Percentiles rank a stretch among this genome's conserved stretches.
Conservation (phyloP, 1,140 invertebrate genomes). For the Drosophila mauritiana region DNA sequence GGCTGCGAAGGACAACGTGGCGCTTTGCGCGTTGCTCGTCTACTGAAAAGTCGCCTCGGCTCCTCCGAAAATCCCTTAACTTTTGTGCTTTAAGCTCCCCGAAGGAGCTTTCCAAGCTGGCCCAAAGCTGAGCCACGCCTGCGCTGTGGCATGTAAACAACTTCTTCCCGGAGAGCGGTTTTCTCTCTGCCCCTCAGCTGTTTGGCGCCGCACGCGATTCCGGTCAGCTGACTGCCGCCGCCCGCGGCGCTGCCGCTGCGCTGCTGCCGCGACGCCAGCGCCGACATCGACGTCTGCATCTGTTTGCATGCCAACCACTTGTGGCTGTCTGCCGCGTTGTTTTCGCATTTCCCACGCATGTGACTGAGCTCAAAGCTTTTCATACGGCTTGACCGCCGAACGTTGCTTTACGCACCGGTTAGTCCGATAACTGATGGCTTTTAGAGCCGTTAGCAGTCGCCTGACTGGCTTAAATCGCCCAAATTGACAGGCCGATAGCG, state of each 20-base stretch:
- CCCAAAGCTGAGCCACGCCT: slow-evolving; percentile 62
- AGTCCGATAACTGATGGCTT: slow-evolving; percentile 25
- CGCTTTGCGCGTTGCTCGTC: slow-evolving; percentile 59
- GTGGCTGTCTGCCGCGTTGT: slow-evolving; percentile 39
- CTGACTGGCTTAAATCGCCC: slow-evolving; percentile 1
- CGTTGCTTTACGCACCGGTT: slow-evolving; percentile 9
- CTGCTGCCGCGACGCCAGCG: slow-evolving; percentile 2
- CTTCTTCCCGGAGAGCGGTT: slow-evolving; percentile 7
- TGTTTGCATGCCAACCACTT: slow-evolving; percentile 57
- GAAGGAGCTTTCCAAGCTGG: slow-evolving; percentile 34
- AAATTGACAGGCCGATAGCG: slow-evolving; percentile 25
- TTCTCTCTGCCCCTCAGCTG: slow-evolving; percentile 50
- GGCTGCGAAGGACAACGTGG: slow-evolving; percentile 49
- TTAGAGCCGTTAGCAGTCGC: slow-evolving; percentile 21
- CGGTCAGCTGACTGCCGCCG: slow-evolving; percentile 27
- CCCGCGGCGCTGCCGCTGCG: neutral
- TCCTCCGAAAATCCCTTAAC: slow-evolving; percentile 29
- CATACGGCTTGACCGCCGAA: slow-evolving; percentile 8
- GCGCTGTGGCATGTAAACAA: slow-evolving; percentile 62
- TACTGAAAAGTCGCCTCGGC: slow-evolving; percentile 53
- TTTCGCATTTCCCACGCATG: slow-evolving; percentile 42
- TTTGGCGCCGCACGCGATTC: slow-evolving; percentile 40
- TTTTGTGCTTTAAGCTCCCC: slow-evolving; percentile 54
- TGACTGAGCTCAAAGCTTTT: slow-evolving; percentile 16
- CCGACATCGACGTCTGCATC: slow-evolving; percentile 20